Conservation (phyloP, 2,113 vertebrate species). For the Acanthisitta chloris region DNA sequence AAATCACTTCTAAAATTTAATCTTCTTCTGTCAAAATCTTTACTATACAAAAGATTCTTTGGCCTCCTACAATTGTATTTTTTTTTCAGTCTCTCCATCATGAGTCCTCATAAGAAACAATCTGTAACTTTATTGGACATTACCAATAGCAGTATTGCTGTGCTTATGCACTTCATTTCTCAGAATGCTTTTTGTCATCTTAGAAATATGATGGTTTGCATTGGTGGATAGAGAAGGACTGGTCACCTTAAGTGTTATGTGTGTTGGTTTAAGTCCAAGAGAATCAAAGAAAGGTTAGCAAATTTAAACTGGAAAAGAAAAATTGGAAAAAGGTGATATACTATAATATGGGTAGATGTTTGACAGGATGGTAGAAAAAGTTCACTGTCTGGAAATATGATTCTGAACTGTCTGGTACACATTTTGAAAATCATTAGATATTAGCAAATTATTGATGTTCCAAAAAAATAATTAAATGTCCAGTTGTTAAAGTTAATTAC, state of each 20-base stretch:
- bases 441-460: not conserved
- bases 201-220: not conserved
- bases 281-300: not conserved
- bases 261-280: not conserved
- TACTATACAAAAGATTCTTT: not conserved
- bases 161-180: not conserved
- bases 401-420: not conserved
- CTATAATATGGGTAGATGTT: not conserved
- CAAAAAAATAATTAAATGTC: not conserved
- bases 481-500: not conserved
- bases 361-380: not conserved
- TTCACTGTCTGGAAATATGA: not conserved
- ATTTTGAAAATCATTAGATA: not conserved
- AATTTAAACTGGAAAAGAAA: not conserved
- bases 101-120: not conserved
- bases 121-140: not conserved
- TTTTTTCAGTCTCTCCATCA: not conserved
- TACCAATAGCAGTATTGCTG: not conserved
- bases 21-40: not conserved
- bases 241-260: not conserved
- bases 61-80: too few relatives aligned
- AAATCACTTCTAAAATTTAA: too few relatives aligned
- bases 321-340: not conserved
- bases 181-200: not conserved
- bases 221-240: not conserved